These are phyloP conservation scores for Numida meleagris DNA, from an alignment of 2,113 vertebrate genomes.

Conservation along the genomic window DNA sequence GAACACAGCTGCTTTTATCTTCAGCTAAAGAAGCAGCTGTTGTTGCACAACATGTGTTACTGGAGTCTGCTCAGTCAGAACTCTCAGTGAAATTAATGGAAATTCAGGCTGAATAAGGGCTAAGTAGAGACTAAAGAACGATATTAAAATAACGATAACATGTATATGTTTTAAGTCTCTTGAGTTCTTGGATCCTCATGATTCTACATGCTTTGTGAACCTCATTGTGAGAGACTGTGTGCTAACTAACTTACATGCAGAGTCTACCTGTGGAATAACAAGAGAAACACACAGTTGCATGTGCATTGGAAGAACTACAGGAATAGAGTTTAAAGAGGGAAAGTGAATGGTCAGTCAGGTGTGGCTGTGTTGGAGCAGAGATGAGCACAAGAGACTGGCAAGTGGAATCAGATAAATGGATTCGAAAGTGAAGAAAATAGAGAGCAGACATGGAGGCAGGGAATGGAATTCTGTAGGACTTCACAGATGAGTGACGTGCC, in stretches of 20 bases:
- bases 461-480: conserved; percentile 11
- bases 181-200: neutral
- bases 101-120: neutral
- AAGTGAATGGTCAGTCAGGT: neutral
- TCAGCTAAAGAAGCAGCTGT: conserved; percentile 49
- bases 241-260: neutral
- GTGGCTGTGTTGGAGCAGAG: neutral
- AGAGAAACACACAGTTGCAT: neutral
- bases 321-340: neutral
- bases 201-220: neutral
- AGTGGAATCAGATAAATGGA: neutral
- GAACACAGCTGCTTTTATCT: conserved; percentile 51
- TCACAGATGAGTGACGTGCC: conserved; percentile 25
- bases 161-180: neutral
- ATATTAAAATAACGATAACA: neutral
- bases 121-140: neutral
- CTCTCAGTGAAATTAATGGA: neutral
- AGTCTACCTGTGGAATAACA: neutral
- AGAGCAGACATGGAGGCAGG: conserved; percentile 4
- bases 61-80: neutral
- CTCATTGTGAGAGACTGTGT: neutral
- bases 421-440: conserved; percentile 17
- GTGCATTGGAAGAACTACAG: neutral
- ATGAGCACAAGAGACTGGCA: neutral
- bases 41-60: conserved; percentile 24